Evolutionary conservation across 2,797 vertebrate species (phyloP).

Genomic region (Mionectes olivaceus): DNA sequence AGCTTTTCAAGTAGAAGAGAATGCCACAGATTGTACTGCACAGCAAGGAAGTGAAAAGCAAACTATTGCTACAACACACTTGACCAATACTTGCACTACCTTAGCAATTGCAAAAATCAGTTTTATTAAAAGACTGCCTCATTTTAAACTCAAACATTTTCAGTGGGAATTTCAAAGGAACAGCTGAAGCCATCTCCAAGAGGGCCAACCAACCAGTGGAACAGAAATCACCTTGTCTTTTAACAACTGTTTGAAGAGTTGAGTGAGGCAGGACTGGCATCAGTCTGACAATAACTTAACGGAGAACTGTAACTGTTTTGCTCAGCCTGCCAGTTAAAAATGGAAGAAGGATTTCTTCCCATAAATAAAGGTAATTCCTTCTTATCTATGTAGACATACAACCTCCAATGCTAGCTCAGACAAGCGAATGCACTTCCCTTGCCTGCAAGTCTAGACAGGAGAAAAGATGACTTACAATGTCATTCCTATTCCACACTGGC

Average conservation of each 20-base stretch:
- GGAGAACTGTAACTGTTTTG: background rate
- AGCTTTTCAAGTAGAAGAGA: constrained; percentile 71
- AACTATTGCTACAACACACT: background rate
- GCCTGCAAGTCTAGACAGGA: constrained; percentile 19
- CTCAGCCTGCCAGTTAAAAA: constrained; percentile 7
- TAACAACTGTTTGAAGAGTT: background rate
- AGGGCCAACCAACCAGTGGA: background rate
- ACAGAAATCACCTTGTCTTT: background rate
- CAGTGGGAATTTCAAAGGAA: background rate
- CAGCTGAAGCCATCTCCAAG: background rate
- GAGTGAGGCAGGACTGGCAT: background rate
- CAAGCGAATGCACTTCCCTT: background rate
- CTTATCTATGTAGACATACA: constrained; percentile 45
- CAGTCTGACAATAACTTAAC: constrained; percentile 5
- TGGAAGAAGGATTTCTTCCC: background rate
- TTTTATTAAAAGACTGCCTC: background rate
- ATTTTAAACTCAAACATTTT: constrained; percentile 10
- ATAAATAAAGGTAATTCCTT: constrained; percentile 49
- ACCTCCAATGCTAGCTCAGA: background rate
- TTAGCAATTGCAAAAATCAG: background rate
- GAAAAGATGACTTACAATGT: constrained; percentile 41
- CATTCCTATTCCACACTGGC: background rate
- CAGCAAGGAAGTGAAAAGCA: constrained; percentile 37
- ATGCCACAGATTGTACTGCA: background rate
- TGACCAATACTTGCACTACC: background rate